phyloP scores from a whole-genome alignment of 2,113 vertebrate species.

The Triplophysa dalaica region DNA sequence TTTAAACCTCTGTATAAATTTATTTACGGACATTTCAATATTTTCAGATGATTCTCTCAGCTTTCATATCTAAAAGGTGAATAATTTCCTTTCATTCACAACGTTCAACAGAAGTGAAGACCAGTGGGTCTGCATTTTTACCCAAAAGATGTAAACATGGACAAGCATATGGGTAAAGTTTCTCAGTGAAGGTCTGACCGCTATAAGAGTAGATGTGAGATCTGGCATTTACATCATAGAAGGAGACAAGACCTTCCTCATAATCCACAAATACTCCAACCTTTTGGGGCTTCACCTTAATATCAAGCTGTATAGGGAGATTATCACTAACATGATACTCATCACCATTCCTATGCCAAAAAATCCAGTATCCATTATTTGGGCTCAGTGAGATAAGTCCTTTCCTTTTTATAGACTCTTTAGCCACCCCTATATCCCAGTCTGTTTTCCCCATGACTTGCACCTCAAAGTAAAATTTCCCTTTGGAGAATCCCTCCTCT shows the following conservation, averaged over 20 bases:
- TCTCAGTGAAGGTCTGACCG: constrained; percentile 12
- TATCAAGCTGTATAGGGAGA: not conserved
- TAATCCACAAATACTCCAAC: constrained; percentile 35
- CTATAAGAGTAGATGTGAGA: not conserved
- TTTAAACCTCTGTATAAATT: too few relatives aligned
- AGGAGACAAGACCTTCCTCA: constrained; percentile 10
- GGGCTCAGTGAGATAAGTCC: constrained; percentile 24
- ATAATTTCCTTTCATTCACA: too few relatives aligned
- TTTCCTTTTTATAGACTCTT: constrained; percentile 20
- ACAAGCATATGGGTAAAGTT: constrained; percentile 24
- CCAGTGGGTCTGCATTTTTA: constrained; percentile 20
- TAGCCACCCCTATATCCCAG: constrained; percentile 36
- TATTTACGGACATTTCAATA: too few relatives aligned
- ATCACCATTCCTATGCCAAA: not conserved
- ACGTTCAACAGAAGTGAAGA: constrained; percentile 11
- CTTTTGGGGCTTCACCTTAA: constrained; percentile 7
- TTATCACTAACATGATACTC: not conserved
- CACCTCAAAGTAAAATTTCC: constrained; percentile 20
- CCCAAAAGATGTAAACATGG: constrained; percentile 12
- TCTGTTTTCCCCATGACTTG: constrained; percentile 31
- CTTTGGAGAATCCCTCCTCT: not conserved
- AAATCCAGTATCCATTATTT: constrained; percentile 14
- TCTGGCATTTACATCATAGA: constrained; percentile 22
- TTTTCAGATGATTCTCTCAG: too few relatives aligned
- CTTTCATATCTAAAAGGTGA: too few relatives aligned